Evolutionary conservation across 2,888 invertebrate genomes (phyloP).

Genomic region (Chaetogeoica ovagalla): DNA sequence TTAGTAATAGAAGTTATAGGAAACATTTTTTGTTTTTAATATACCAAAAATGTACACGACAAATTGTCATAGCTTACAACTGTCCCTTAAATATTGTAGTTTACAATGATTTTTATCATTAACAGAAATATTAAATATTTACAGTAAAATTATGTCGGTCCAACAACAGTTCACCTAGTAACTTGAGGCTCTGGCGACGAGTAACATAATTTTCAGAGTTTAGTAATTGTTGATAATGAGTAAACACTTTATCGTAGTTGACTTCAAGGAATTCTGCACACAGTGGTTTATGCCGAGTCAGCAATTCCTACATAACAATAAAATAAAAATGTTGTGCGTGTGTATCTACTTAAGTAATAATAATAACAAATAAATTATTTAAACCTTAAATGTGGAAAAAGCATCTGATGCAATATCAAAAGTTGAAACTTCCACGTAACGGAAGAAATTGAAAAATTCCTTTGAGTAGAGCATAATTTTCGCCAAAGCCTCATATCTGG

Average conservation of each 20-base stretch:
- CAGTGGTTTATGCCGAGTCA: slow-evolving; percentile 91
- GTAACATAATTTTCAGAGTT: slow-evolving; percentile 99
- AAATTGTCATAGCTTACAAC: too few relatives aligned
- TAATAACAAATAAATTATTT: not conserved
- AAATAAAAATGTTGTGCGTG: not conserved
- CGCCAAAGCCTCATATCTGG: slow-evolving; percentile 95
- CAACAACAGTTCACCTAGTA: slow-evolving; percentile 93
- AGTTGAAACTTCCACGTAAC: slow-evolving; percentile 98
- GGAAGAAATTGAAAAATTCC: slow-evolving; percentile 99
- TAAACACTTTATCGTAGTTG: slow-evolving; percentile 98
- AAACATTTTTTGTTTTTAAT: too few relatives aligned
- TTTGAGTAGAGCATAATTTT: slow-evolving; percentile 98
- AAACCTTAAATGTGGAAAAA: slow-evolving; percentile 99
- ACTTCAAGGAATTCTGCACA: slow-evolving; percentile 98
- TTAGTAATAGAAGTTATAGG: too few relatives aligned
- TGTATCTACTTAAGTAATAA: not conserved
- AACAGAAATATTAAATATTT: slow-evolving; percentile 59
- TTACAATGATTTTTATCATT: not conserved
- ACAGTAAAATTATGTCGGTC: slow-evolving; percentile 99
- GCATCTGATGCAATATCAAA: slow-evolving; percentile 99
- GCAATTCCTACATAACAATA: slow-evolving; percentile 73
- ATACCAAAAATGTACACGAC: too few relatives aligned
- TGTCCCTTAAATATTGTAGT: too few relatives aligned
- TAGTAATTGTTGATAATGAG: slow-evolving; percentile 92
- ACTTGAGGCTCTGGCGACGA: slow-evolving; percentile 95